Evolutionary conservation across 64 coral and sea anemone genomes (phyloP).

Genomic region (Montipora efflorescens): DNA sequence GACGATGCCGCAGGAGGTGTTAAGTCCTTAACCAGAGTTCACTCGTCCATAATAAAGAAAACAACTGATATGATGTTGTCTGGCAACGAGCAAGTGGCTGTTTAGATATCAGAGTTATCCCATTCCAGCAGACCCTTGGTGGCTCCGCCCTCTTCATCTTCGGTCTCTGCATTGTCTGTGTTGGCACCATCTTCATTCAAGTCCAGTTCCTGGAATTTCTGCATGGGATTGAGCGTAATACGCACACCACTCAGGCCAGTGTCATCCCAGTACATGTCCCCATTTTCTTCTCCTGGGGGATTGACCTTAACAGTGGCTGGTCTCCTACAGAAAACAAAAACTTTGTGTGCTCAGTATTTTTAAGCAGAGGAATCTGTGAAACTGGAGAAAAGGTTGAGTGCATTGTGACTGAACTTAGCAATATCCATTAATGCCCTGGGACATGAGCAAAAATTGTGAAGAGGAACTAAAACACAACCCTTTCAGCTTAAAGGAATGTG

Average conservation of each 20-base stretch:
- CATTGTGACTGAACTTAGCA: no score
- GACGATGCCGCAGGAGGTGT: no score
- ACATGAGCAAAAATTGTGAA: no score
- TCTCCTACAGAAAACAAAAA: conserved; percentile 18
- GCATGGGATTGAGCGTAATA: conserved; percentile 90
- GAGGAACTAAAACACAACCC: no score
- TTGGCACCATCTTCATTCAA: conserved; percentile 87
- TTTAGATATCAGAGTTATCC: conserved; percentile 86
- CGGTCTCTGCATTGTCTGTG: conserved; percentile 73
- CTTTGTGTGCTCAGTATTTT: no score
- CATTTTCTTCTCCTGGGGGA: conserved; percentile 64
- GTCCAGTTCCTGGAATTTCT: conserved; percentile 94
- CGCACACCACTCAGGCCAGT: conserved; percentile 89
- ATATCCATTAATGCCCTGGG: no score
- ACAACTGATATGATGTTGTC: not conserved
- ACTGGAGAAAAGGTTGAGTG: no score
- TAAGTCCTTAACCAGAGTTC: no score
- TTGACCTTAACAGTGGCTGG: conserved; percentile 70
- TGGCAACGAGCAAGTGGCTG: not conserved
- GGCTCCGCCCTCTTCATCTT: conserved; percentile 73
- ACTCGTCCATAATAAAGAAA: not conserved
- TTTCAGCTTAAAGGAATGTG: no score
- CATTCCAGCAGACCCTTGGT: conserved; percentile 84
- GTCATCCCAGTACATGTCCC: conserved; percentile 96
- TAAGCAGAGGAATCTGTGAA: no score